These are phyloP conservation scores for Centropristis striata DNA, from an alignment of 2,113 vertebrate species.

Conservation along the genomic window DNA sequence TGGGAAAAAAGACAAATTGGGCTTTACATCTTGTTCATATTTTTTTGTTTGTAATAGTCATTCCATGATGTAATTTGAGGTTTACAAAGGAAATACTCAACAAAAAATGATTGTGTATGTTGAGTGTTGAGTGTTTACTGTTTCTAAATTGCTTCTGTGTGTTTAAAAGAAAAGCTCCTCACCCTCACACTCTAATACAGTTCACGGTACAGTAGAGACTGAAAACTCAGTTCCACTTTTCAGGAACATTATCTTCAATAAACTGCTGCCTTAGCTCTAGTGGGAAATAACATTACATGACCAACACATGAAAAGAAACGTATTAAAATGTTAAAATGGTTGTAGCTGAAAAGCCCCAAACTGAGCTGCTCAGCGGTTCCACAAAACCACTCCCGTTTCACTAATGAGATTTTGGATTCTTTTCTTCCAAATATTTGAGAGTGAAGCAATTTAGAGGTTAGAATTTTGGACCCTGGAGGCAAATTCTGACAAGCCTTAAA, in stretches of 20 bases:
- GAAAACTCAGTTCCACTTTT: constrained; percentile 22
- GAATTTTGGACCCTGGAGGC: constrained; percentile 70
- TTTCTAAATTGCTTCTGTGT: constrained; percentile 30
- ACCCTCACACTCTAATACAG: neutral
- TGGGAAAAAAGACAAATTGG: constrained; percentile 2
- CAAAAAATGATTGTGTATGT: constrained; percentile 17
- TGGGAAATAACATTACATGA: constrained; percentile 31
- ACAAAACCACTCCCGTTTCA: constrained; percentile 61
- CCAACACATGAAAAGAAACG: constrained; percentile 59
- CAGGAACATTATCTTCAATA: constrained; percentile 58
- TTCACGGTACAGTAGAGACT: neutral
- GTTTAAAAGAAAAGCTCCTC: neutral
- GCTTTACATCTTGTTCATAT: neutral
- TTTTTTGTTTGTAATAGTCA: constrained; percentile 9
- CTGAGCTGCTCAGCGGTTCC: constrained; percentile 50
- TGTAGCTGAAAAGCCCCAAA: constrained; percentile 55
- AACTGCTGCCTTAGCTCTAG: constrained; percentile 5
- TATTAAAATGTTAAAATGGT: constrained; percentile 51
- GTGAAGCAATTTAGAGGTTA: constrained; percentile 73
- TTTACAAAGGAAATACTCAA: constrained; percentile 27
- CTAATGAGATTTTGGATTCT: constrained; percentile 79
- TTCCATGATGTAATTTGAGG: constrained; percentile 19
- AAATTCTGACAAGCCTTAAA: constrained; percentile 70
- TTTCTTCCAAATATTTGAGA: constrained; percentile 66
- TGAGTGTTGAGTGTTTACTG: constrained; percentile 38